Percentiles rank a stretch among this genome's conserved stretches.
phyloP scores from a whole-genome alignment of 2,888 invertebrate genomes.

The Melieria picta region DNA sequence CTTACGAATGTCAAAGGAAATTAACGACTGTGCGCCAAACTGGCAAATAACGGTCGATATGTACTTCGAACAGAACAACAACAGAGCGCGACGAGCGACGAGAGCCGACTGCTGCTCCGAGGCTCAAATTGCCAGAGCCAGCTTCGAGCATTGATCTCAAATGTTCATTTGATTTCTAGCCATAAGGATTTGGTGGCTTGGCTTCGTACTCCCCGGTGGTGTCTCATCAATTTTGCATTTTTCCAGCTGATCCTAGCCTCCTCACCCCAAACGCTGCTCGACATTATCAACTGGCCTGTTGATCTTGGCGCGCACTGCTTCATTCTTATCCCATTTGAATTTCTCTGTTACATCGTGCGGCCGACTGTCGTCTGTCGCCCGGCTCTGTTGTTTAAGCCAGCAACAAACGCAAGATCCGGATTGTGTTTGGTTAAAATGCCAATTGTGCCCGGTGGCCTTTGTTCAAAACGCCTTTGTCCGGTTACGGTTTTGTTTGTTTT shows the following conservation, averaged over 20 bases:
- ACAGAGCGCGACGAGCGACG: no score
- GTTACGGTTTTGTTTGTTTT: no score
- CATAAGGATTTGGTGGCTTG: no score
- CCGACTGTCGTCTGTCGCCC: not conserved
- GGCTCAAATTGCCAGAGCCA: no score
- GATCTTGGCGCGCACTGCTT: constrained; percentile 6
- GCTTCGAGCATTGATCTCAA: constrained; percentile 2
- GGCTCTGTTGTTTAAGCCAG: not conserved
- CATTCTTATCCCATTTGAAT: constrained; percentile 9
- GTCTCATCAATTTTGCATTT: not conserved
- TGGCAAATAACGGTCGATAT: not conserved
- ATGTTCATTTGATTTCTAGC: not conserved
- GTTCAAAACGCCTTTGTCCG: not conserved
- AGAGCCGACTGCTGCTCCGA: no score
- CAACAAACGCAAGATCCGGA: constrained; percentile 15
- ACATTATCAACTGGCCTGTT: not conserved
- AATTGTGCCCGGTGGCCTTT: constrained; percentile 5
- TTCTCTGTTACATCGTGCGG: not conserved
- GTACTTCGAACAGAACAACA: no score
- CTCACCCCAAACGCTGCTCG: no score
- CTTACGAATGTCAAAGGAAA: constrained; percentile 38
- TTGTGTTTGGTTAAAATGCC: constrained; percentile 13
- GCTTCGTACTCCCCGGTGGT: no score
- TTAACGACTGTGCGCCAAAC: not conserved
- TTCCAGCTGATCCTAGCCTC: not conserved